Evolutionary conservation across 2,113 vertebrate genomes (phyloP).

Genomic region (Cinclus mexicanus): DNA sequence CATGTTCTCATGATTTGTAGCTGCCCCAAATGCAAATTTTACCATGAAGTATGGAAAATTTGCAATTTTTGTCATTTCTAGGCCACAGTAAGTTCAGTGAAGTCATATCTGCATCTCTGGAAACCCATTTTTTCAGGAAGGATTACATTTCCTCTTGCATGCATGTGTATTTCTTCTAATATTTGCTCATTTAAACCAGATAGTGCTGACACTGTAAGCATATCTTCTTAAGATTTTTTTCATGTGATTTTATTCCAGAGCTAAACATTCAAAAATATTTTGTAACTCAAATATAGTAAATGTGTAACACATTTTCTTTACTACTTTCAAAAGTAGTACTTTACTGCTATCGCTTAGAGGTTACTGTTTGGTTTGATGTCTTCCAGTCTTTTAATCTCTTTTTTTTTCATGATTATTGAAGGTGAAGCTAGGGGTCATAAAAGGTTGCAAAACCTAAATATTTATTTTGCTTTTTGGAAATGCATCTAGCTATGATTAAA

Average conservation of each 20-base stretch:
- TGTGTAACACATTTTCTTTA: neutral
- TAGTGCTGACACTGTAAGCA: neutral
- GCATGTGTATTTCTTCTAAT: neutral
- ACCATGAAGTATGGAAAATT: neutral
- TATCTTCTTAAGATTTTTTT: neutral
- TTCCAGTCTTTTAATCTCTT: neutral
- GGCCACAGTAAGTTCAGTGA: neutral
- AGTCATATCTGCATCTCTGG: neutral
- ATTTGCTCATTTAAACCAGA: neutral
- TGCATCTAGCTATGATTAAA: neutral
- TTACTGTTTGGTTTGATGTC: neutral
- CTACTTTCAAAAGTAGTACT: neutral
- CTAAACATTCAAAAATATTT: neutral
- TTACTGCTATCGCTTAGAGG: neutral
- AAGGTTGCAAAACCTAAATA: neutral
- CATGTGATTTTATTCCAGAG: neutral
- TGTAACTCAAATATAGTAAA: neutral
- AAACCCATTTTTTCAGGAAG: neutral
- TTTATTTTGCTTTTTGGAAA: neutral
- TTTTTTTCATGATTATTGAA: neutral
- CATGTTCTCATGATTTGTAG: neutral
- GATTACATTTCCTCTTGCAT: neutral
- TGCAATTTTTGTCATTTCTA: neutral
- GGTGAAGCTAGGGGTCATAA: neutral
- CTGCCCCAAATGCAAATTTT: neutral